phyloP scores from a whole-genome alignment of 1,140 invertebrate genomes.

The Drosophila busckii region DNA sequence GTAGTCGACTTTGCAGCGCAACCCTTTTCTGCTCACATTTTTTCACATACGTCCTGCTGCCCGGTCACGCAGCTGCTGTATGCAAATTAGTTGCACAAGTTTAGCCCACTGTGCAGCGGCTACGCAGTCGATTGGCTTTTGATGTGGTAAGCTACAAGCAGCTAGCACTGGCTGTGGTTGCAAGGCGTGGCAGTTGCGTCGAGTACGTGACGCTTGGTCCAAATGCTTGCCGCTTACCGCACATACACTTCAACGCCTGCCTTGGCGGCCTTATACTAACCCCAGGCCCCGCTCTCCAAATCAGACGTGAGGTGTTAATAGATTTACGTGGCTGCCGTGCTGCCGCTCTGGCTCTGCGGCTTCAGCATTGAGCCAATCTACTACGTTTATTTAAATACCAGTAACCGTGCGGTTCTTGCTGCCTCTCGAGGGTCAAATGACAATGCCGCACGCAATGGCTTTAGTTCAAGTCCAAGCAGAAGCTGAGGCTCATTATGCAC shows the following conservation, averaged over 20 bases:
- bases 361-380: constrained; percentile 34
- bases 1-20: background rate
- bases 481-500: constrained; percentile 47
- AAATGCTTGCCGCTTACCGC: constrained; percentile 65
- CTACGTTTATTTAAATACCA: constrained; percentile 38
- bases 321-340: constrained; percentile 57
- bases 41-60: no score
- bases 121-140: constrained; percentile 62
- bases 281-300: background rate
- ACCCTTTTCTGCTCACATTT: no score
- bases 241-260: constrained; percentile 45
- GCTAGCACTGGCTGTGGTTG: background rate
- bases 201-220: constrained; percentile 57
- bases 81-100: constrained; percentile 68
- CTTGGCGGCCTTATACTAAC: constrained; percentile 32
- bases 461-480: no score
- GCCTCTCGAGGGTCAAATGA: constrained; percentile 39
- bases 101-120: constrained; percentile 13
- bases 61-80: constrained; percentile 51
- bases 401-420: constrained; percentile 5
- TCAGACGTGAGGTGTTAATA: constrained; percentile 64
- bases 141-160: constrained; percentile 41
- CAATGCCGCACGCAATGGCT: constrained; percentile 53
- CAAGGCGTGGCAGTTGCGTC: constrained; percentile 5
- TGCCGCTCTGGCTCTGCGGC: constrained; percentile 21